Evolutionary conservation across 2,888 invertebrate genomes (phyloP).

Genomic region (Parasteatoda lunata): DNA sequence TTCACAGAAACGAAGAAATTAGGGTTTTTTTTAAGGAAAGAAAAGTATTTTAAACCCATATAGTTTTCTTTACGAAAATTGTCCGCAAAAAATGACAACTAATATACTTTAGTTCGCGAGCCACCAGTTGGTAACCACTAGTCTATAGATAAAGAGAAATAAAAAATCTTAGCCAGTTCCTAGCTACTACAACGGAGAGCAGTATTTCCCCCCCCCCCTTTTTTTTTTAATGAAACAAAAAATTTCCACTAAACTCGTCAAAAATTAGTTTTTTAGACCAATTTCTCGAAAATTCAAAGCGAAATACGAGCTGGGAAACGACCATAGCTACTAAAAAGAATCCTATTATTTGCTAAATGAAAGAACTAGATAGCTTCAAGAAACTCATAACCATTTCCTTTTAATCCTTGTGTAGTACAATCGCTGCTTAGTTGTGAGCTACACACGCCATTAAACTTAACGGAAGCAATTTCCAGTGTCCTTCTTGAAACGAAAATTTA

Average conservation of each 20-base stretch:
- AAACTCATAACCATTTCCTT: conserved; percentile 36
- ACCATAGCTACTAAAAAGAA: neutral
- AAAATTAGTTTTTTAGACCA: neutral
- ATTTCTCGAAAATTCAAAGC: neutral
- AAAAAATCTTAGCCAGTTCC: too few species aligned
- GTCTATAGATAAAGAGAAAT: too few species aligned
- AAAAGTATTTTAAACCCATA: too few species aligned
- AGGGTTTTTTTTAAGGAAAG: too few species aligned
- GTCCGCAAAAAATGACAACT: too few species aligned
- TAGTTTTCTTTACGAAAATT: too few species aligned
- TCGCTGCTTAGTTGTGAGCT: conserved; percentile 31
- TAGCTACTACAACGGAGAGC: too few species aligned
- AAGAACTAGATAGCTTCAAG: conserved; percentile 25
- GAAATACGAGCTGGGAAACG: neutral
- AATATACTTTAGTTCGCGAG: too few species aligned
- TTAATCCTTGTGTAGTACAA: conserved; percentile 23
- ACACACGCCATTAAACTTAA: conserved; percentile 33
- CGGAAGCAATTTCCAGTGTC: conserved; percentile 5
- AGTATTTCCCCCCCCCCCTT: conserved; percentile 1
- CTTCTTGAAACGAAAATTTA: too few species aligned
- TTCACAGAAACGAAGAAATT: too few species aligned
- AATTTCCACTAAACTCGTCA: neutral
- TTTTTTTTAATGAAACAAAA: neutral
- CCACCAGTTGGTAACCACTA: too few species aligned
- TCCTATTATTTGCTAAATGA: neutral